These are phyloP conservation scores for Hypotaenidia philippensis DNA, from an alignment of 2,797 vertebrate genomes.

Conservation along the genomic window DNA sequence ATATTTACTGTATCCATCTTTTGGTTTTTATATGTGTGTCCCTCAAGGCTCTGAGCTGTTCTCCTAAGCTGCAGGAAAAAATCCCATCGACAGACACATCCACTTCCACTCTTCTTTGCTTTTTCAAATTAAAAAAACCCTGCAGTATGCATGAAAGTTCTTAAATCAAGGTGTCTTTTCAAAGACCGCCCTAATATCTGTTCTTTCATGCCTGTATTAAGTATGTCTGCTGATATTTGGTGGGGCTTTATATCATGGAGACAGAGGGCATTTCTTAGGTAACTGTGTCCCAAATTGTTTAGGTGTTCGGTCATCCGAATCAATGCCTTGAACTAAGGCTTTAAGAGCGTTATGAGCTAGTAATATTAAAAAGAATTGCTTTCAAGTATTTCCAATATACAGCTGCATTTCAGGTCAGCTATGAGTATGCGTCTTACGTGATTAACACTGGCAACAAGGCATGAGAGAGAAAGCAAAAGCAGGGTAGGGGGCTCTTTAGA, in stretches of 20 bases:
- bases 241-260: not conserved
- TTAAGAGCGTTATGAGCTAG: not conserved
- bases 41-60: not conserved
- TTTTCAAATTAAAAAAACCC: not conserved
- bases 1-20: not conserved
- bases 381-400: not conserved
- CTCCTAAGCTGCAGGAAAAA: not conserved
- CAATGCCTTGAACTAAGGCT: not conserved
- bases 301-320: not conserved
- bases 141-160: not conserved
- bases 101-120: not conserved
- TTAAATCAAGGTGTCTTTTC: not conserved
- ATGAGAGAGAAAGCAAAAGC: not conserved
- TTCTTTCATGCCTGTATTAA: not conserved
- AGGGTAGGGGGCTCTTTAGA: not conserved
- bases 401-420: not conserved
- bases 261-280: not conserved
- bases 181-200: not conserved
- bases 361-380: not conserved
- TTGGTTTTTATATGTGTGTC: not conserved
- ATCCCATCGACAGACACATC: accelerated
- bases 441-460: not conserved
- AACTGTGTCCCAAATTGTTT: not conserved
- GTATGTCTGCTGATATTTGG: not conserved
- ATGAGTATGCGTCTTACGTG: not conserved